Conservation (phyloP, 2,113 vertebrate genomes). For the Corythoichthys haematopterus region DNA sequence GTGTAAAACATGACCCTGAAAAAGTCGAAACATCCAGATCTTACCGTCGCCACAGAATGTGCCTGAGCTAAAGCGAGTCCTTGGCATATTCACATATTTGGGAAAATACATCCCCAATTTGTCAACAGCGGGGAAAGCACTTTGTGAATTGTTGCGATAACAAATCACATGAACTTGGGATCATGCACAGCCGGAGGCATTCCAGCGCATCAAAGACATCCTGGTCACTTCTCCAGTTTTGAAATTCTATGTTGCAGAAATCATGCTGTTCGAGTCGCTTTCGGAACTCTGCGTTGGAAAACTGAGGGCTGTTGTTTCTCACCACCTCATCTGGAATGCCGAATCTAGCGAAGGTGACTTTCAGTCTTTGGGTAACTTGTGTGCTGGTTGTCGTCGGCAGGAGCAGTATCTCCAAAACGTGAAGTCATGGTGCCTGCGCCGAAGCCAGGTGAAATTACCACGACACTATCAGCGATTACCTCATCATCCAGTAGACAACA, state of each 20-base stretch:
- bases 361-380: too few relatives aligned
- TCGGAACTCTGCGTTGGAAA: too few relatives aligned
- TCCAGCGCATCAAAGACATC: background rate
- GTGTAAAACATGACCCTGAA: background rate
- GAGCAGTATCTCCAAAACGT: too few relatives aligned
- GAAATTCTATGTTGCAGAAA: background rate
- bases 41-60: background rate
- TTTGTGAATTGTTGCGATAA: background rate
- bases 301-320: too few relatives aligned
- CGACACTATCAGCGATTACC: too few relatives aligned
- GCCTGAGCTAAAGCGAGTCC: background rate
- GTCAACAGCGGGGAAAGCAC: background rate
- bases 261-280: too few relatives aligned
- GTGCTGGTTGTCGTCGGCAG: too few relatives aligned
- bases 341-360: too few relatives aligned
- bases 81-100: background rate
- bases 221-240: background rate
- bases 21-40: background rate
- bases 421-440: too few relatives aligned
- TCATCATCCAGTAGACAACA: too few relatives aligned
- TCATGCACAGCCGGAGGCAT: background rate
- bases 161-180: background rate
- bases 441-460: too few relatives aligned
- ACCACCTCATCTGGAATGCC: too few relatives aligned
- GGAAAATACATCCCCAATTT: background rate